A percentile compares a stretch with the other conserved stretches of the same genome.
These are phyloP conservation scores for Anomalospiza imberbis DNA, from an alignment of 2,797 vertebrate genomes.

Conservation along the genomic window DNA sequence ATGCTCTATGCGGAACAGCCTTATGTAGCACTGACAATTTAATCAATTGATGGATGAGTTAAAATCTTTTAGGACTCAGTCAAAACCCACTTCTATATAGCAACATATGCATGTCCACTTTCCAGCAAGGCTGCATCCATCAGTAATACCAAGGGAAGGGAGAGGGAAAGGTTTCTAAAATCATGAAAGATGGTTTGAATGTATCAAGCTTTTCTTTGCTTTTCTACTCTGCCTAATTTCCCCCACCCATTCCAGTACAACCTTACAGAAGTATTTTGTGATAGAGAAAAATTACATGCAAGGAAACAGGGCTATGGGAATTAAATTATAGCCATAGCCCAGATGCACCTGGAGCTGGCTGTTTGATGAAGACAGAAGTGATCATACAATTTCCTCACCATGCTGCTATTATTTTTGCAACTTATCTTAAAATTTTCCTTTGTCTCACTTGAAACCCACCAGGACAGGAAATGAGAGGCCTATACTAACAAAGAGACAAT, in stretches of 20 bases:
- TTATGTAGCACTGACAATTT: conserved; percentile 43
- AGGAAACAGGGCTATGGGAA: not conserved
- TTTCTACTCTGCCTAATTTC: not conserved
- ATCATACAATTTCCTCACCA: not conserved
- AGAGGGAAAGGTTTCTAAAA: not conserved
- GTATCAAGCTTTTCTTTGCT: not conserved
- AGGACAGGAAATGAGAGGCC: not conserved
- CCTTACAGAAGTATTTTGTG: not conserved
- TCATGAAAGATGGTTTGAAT: not conserved
- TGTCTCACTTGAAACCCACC: not conserved
- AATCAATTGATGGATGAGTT: conserved; percentile 59
- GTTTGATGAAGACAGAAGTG: not conserved
- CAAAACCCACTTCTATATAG: conserved; percentile 11
- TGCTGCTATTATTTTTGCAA: not conserved
- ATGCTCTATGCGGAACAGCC: conserved; percentile 21
- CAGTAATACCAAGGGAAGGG: not conserved
- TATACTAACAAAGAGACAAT: not conserved
- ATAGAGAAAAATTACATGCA: rapidly evolving
- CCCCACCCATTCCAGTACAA: not conserved
- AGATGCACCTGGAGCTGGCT: not conserved
- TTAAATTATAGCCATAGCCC: not conserved
- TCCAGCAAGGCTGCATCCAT: conserved; percentile 24
- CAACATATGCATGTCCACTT: not conserved
- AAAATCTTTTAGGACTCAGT: conserved; percentile 57
- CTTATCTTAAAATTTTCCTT: not conserved